Base-by-base conservation (phyloP, 2,888 invertebrate genomes). In the Ormyrus nitidulus region DNA sequence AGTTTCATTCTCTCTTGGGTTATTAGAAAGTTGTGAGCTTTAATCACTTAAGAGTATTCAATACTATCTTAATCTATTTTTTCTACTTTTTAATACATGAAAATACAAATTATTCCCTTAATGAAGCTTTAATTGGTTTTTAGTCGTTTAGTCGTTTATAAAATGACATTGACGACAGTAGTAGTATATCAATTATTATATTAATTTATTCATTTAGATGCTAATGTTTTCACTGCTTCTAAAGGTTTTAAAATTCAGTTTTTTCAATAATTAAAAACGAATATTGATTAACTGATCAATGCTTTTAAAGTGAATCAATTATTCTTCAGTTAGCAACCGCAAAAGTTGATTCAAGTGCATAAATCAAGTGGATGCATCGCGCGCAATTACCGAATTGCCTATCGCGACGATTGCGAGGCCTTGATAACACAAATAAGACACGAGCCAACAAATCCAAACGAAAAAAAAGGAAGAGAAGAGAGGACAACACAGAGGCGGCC, bases 261-360 rank as follows among this genome's bases (percentile, higher is more conserved):
- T 34, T 34, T 34, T 34, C 4, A 34, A 34, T 34, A 34, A 34
- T 68, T 10, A 70, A 34, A 34, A 73, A 56, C 56, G 9, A 34
- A 34, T 66, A 6, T 6, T 58, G 58, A 65, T 75, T 58, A 66
- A 48, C 53, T 59, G 44, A 66, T 49, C 19, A 7, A 58, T 58
- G 54, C 69, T 53, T 59, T 51, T 56, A 69, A n/a, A 54, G 34
- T 54, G 19, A 53, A 53, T 59, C 13, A 49, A 72, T 62, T 61
- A 54, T 13, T 54, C n/a, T 19, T 51, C 7, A 11, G 34, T 19
- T 11, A 56, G 54, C 62, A 44, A 19, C 68, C 56, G 48, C 62
- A n/a, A 70, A 58, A 71, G 54, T 61, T 53, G 61, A 76, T 76
- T 13, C 10, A 54, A 46, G 5, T 9, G 34, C 11, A 65, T 65